Base-by-base conservation (phyloP, 2,797 vertebrate genomes). In the Podarcis siculus region DNA sequence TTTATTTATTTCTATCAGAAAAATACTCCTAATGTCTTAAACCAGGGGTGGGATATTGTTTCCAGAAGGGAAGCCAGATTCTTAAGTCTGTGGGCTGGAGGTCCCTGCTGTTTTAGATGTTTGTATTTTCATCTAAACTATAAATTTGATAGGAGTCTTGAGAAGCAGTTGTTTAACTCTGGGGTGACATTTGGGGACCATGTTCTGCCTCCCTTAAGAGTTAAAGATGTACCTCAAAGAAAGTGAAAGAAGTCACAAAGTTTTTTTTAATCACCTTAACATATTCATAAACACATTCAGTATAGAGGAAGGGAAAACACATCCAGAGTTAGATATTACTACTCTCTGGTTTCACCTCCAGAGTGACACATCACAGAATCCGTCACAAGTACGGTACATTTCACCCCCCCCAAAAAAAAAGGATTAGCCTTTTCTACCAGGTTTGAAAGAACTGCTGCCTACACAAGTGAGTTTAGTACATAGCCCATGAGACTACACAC, bases 401-500 rank as follows among this genome's bases (percentile, higher is more conserved):
- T 42, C 35, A 42, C 8, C 8, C 8, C 37, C 37, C 37, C 37
- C n/a, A n/a, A n/a, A n/a, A 13, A 76, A 23, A 13, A 3, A 19
- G 2, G 37, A 37, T 7, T 71, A 58, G 21, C 83, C 8, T 58
- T 7, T 25, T 39, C 67, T 83, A 61, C 4, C 61, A 32, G 15
- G 71, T 77, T 58, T 85, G 55, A 37, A 35, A 45, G 55, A 55
- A 30, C 21, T 25, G 39, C 78, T 83, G 76, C 73, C 69, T 69
- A 12, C 0, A 15, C 21, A 49, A 91, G 90, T 89, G 45, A 45
- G 78, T 79, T 23, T 71, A 45, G 82, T 19, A 27, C 72, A 91
- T 94, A 91, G 2, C 87, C 84, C 78, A 82, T 2, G 64, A 89
- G 87, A 90, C n/a, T 35, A 23, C 39, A 71, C 39, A 32, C 15